Percentiles rank a stretch among this genome's conserved stretches.
Conservation (phyloP, 2,888 invertebrate genomes). For the Loripinus fragilis region DNA sequence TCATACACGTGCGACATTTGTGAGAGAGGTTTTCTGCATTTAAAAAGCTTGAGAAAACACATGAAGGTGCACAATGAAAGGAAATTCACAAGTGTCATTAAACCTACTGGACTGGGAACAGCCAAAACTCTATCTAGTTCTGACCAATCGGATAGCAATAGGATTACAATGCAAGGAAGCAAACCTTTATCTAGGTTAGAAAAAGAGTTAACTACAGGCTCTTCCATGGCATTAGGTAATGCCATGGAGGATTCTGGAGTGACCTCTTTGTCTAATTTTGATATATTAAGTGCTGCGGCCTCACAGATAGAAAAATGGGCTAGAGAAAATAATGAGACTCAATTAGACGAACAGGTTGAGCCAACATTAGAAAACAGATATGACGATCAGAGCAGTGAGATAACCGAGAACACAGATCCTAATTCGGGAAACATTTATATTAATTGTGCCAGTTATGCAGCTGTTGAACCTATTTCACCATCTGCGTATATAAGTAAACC, state of each 20-base stretch:
- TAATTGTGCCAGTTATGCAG: not conserved
- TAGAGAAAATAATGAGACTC: not conserved
- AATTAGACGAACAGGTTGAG: not conserved
- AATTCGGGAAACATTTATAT: not conserved
- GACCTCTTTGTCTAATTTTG: not conserved
- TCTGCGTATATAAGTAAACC: not conserved
- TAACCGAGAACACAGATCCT: not conserved
- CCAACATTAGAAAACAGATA: not conserved
- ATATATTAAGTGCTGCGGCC: not conserved
- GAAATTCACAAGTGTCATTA: no score
- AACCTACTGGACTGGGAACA: no score
- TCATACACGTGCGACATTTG: not conserved
- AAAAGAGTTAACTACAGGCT: no score
- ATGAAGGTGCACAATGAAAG: not conserved
- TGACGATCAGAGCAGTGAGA: not conserved
- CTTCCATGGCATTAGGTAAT: no score
- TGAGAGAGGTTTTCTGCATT: not conserved
- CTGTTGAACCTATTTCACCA: not conserved
- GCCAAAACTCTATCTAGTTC: no score
- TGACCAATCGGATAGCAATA: no score
- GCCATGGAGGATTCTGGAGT: not conserved
- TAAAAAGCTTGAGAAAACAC: not conserved
- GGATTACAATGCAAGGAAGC: no score
- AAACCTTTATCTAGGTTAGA: no score
- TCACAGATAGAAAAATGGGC: conserved; percentile 4